Evolutionary conservation across 1,140 invertebrate species (phyloP).

Genomic region (Habropoda laboriosa): DNA sequence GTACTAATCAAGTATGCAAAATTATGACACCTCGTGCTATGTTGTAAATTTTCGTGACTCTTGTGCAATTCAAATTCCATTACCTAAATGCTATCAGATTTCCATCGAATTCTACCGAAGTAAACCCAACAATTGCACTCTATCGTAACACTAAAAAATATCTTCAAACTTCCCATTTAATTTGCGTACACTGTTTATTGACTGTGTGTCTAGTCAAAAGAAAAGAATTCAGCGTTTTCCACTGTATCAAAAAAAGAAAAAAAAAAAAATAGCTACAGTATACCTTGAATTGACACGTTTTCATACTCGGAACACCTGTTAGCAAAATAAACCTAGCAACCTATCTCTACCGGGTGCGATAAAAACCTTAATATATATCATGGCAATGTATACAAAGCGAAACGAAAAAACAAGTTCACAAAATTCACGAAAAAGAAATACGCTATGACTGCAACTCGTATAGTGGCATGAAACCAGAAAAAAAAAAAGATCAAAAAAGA

Average conservation of each 20-base stretch:
- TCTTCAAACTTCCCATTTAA: background rate
- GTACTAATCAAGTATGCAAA: background rate
- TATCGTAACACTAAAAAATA: background rate
- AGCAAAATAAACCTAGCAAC: background rate
- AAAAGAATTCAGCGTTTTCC: background rate
- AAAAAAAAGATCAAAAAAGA: background rate
- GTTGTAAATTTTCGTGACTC: background rate
- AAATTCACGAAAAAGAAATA: background rate
- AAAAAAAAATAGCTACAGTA: too few species aligned
- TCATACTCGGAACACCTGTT: background rate
- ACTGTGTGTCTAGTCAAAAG: too few species aligned
- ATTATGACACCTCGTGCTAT: background rate
- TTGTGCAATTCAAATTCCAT: background rate
- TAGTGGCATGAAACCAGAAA: background rate
- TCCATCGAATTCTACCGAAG: background rate
- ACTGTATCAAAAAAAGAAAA: background rate
- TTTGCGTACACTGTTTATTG: background rate
- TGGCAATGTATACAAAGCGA: too few species aligned
- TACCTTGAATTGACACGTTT: background rate
- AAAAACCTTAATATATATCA: background rate
- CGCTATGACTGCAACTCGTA: conserved; percentile 27
- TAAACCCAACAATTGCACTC: background rate
- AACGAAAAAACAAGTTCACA: too few species aligned
- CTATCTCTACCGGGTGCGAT: too few species aligned
- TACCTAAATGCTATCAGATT: background rate